Evolutionary conservation across 2,888 invertebrate species (phyloP).

Genomic region (Drosophila mimica): DNA sequence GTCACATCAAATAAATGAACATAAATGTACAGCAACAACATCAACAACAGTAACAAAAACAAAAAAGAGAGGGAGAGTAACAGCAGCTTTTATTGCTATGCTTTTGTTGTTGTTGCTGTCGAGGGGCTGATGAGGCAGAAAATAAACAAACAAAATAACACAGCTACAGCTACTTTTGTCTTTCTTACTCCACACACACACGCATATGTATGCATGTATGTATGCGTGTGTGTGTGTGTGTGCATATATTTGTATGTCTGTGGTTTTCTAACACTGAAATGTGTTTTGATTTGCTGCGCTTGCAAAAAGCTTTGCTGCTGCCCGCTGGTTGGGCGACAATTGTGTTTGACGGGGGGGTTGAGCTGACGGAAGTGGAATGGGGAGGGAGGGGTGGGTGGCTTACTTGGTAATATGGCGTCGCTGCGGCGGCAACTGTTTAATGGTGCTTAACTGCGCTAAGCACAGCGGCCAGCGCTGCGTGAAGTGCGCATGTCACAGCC

Average conservation of each 20-base stretch:
- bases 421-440: conserved; percentile 63
- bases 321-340: conserved; percentile 71
- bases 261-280: conserved; percentile 68
- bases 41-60: conserved; percentile 8
- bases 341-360: conserved; percentile 8
- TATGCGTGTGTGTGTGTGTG: conserved; percentile 29
- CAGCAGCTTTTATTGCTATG: conserved; percentile 22
- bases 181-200: conserved; percentile 40
- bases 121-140: conserved; percentile 63
- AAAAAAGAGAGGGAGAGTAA: conserved; percentile 30
- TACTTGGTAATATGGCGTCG: conserved; percentile 69
- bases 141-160: conserved; percentile 35
- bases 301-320: conserved; percentile 72
- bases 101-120: conserved; percentile 47
- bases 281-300: conserved; percentile 81
- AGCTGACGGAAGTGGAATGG: background rate
- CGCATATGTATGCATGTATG: background rate
- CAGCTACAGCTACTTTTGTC: conserved; percentile 49
- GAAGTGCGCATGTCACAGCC: conserved; percentile 73
- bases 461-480: conserved; percentile 55
- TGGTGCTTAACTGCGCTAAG: conserved; percentile 69
- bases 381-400: conserved; percentile 17
- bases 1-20: conserved; percentile 39
- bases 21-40: conserved; percentile 27
- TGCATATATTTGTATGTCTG: conserved; percentile 14